Percentiles rank a stretch among this genome's conserved stretches.
Conservation (phyloP, 2,888 invertebrate genomes). For the Volucella zonaria region DNA sequence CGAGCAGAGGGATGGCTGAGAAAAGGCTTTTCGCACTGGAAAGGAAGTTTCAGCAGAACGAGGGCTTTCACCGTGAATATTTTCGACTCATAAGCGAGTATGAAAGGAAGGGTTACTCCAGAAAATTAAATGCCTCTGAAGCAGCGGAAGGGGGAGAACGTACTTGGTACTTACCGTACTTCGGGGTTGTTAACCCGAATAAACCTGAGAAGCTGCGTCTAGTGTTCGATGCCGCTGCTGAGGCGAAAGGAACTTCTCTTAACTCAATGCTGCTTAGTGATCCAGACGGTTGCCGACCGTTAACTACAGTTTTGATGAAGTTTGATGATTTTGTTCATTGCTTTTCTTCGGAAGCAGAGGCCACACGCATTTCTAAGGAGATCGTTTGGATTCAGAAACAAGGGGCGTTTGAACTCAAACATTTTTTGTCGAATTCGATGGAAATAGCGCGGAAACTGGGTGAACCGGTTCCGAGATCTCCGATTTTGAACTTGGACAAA, state of each 20-base stretch:
- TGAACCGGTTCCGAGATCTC: not conserved
- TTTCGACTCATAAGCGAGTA: too few relatives aligned
- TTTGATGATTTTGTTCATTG: too few relatives aligned
- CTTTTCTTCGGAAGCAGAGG: too few relatives aligned
- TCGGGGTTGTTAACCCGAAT: not conserved
- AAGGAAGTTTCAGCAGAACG: too few relatives aligned
- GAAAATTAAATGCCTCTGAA: too few relatives aligned
- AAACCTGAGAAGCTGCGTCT: too few relatives aligned
- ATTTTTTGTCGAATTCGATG: constrained; percentile 12
- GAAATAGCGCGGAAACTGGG: not conserved
- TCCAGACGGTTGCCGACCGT: constrained; percentile 28
- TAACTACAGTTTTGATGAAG: constrained; percentile 28
- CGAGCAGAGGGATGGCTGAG: too few relatives aligned
- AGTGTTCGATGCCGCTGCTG: constrained; percentile 20
- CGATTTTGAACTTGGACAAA: constrained; percentile 1
- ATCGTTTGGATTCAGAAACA: not conserved
- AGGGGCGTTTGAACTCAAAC: constrained; percentile 7
- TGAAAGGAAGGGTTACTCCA: too few relatives aligned
- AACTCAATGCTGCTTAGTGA: constrained; percentile 33
- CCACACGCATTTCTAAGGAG: not conserved
- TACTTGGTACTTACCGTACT: too few relatives aligned
- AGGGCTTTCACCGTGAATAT: too few relatives aligned
- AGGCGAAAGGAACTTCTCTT: constrained; percentile 18
- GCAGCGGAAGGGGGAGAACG: too few relatives aligned
- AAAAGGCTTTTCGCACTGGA: too few relatives aligned